Conservation (phyloP, 1,140 invertebrate species). For the Nylanderia fulva region DNA sequence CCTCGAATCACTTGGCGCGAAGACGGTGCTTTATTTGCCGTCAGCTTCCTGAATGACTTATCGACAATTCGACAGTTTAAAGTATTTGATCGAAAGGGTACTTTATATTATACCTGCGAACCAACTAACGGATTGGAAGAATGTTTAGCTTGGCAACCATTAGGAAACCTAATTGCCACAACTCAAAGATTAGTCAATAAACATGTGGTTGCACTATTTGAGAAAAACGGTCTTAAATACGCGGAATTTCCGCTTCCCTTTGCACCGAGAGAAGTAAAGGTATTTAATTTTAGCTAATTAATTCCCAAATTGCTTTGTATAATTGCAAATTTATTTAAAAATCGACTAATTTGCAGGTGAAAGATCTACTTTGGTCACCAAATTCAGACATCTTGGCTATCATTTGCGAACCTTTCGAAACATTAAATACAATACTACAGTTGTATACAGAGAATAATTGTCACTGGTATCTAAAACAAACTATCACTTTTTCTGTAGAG, state of each 20-base stretch:
- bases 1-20: conserved; percentile 92
- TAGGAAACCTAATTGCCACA: conserved; percentile 92
- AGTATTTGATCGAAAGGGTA: conserved; percentile 91
- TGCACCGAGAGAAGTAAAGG: conserved; percentile 84
- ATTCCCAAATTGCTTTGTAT: not conserved
- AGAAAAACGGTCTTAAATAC: conserved; percentile 96
- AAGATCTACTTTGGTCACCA: conserved; percentile 91
- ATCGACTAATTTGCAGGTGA: conserved; percentile 84
- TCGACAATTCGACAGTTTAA: conserved; percentile 87
- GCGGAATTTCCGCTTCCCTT: conserved; percentile 92
- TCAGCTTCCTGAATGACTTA: conserved; percentile 87
- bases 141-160: conserved; percentile 92
- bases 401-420: conserved; percentile 84
- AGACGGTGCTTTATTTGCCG: conserved; percentile 94
- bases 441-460: conserved; percentile 95
- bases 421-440: conserved; percentile 86
- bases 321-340: conserved; percentile 38
- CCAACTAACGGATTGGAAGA: conserved; percentile 89
- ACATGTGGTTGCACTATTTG: conserved; percentile 93
- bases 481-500: conserved; percentile 85
- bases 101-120: conserved; percentile 91
- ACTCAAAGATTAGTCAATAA: conserved; percentile 89
- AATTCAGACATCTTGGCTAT: conserved; percentile 92
- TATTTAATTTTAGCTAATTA: conserved; percentile 69
- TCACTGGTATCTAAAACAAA: conserved; percentile 96